Evolutionary conservation across 2,797 vertebrate genomes (phyloP), one percentile per base, ranked within the genome.

Genomic region (Smutsia gigantea): DNA sequence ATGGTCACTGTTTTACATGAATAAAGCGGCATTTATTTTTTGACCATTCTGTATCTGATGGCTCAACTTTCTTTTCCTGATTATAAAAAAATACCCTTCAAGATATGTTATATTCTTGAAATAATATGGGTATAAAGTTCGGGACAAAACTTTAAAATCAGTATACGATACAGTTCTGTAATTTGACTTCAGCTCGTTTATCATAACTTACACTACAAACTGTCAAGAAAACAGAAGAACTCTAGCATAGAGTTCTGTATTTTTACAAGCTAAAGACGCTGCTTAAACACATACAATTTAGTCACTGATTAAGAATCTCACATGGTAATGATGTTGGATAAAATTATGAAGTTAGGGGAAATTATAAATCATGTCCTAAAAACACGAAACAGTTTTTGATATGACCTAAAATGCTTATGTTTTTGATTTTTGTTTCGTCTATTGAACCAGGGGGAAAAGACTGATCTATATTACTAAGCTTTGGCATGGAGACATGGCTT

Each of bases 181-280:
- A 57, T 87, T 93, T 90, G 61, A 61, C 57, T 51, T 68, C 39
- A 92, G 59, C 37, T 72, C 27, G 21, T 72, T 88, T 84, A 66
- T 68, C 18, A 74, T 46, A 91, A 57, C 29, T 84, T 66, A 39
- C 37, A 53, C 29, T 64, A 82, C 9, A 53, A 39, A 79, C n/a
- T 86, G 46, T 75, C 55, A 79, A 92, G 55, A 95, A 93, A 79
- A 59, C 83, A n/a, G 69, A 61, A 93, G 79, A 78, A 2, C 27
- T 69, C 21, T 49, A 74, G 5, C 27, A 90, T 42, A 7, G 61
- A 89, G 25, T 75, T 93, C 19, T 64, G 7, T 69, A 39, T 49
- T 89, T 87, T 85, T 83, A 49, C 0, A 63, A 57, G n/a, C 81
- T 77, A 75, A 93, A 66, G 27, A 87, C 61, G 71, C 34, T 87